Evolutionary conservation across 1,140 invertebrate genomes (phyloP).

Genomic region (Pseudoatta argentina): DNA sequence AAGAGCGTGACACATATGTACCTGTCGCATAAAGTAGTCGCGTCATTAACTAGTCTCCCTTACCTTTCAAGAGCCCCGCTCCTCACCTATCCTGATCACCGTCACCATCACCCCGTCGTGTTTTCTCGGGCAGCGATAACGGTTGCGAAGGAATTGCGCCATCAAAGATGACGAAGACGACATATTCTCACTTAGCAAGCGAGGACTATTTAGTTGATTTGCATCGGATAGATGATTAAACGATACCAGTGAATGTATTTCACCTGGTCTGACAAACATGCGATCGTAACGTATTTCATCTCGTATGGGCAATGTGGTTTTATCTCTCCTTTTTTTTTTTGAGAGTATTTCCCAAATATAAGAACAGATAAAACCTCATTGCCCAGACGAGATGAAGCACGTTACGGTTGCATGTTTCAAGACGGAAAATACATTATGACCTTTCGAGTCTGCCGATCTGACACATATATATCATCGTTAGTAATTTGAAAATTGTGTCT

Average conservation of each 20-base stretch:
- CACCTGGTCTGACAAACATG: background rate
- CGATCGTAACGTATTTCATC: background rate
- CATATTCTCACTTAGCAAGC: background rate
- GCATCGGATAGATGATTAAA: background rate
- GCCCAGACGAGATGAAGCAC: too few species aligned
- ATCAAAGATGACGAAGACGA: conserved; percentile 42
- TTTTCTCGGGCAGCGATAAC: conserved; percentile 46
- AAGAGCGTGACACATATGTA: conserved; percentile 56
- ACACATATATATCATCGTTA: background rate
- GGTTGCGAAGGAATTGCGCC: conserved; percentile 46
- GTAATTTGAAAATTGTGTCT: background rate
- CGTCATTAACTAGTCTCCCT: conserved; percentile 64
- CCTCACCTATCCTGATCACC: background rate
- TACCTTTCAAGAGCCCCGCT: conserved; percentile 3
- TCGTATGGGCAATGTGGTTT: background rate
- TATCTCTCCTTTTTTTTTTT: background rate
- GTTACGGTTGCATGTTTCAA: too few species aligned
- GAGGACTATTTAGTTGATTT: background rate
- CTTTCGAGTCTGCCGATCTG: background rate
- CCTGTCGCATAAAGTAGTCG: conserved; percentile 73
- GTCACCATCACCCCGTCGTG: background rate
- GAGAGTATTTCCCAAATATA: too few species aligned
- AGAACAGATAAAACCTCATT: too few species aligned
- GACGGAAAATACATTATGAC: background rate
- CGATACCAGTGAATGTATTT: background rate